Evolutionary conservation across 2,888 invertebrate genomes (phyloP).

Genomic region (Aspidapion aeneum): DNA sequence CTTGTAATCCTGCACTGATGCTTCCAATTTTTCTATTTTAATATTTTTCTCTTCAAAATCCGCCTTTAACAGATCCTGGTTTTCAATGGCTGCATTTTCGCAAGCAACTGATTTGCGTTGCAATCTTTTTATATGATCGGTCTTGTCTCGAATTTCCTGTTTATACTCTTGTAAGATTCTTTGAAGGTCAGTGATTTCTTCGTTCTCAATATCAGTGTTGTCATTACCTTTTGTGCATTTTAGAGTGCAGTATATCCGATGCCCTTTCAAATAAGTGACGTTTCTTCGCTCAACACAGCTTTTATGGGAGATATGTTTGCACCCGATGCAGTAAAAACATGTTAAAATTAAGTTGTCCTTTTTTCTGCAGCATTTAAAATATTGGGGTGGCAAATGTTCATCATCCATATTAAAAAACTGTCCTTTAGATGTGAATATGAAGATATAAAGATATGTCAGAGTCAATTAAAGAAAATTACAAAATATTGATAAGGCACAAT

Average conservation of each 20-base stretch:
- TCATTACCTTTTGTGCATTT: not conserved
- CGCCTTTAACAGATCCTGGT: not conserved
- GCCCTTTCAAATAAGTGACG: not conserved
- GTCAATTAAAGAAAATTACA: not conserved
- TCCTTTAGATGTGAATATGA: not conserved
- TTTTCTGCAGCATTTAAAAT: not conserved
- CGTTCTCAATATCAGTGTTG: not conserved
- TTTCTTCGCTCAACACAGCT: not conserved
- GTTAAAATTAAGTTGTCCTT: not conserved
- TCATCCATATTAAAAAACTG: not conserved
- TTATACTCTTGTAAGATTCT: not conserved
- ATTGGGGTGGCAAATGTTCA: not conserved
- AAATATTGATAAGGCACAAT: not conserved
- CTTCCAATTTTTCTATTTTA: not conserved
- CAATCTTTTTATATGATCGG: not conserved
- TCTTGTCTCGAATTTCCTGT: not conserved
- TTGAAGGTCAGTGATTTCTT: not conserved
- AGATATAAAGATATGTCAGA: not conserved
- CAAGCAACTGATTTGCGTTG: not conserved
- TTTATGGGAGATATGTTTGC: not conserved
- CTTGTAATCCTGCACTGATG: not conserved
- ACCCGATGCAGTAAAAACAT: not conserved
- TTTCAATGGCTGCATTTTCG: not conserved
- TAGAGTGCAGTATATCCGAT: not conserved
- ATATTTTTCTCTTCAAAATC: not conserved